Base-by-base conservation (phyloP, 2,113 vertebrate species). In the Antennarius striatus region DNA sequence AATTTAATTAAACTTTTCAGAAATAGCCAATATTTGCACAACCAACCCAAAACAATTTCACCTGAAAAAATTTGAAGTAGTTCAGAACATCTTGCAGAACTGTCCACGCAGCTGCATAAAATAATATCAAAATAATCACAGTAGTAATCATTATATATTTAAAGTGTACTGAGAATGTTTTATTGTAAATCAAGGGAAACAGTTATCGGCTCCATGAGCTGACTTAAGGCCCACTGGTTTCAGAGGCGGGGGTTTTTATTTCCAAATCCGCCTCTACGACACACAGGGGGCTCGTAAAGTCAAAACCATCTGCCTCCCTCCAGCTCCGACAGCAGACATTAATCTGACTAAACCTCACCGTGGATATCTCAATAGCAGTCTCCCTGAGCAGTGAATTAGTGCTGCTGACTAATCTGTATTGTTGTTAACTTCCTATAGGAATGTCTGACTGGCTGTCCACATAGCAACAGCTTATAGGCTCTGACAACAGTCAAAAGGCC, bases 361-460 rank as follows among this genome's bases (percentile, higher is more conserved):
- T 22, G 45, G 73, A 87, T 75, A 79, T 84, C 82, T 88, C 77
- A 82, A 79, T 84, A 71, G 61, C 14, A n/a, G 77, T 76, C 73
- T 78, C 75, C 68, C 55, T 67, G 56, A 54, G 71, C 71, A 62
- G 68, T 82, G 83, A 86, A 87, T 86, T 85, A 82, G 62, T 63
- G 63, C 78, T 66, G 72, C 76, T 79, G 85, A 80, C 81, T 79
- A 55, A 42, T 73, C 69, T n/a, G 63, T 60, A 81, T 87, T 89
- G 80, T 89, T 77, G 52, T 60, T 63, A 49, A 77, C 68, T 77
- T 90, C 81, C 81, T 81, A 79, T 66, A 82, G 80, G 78, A 83
- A 83, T 73, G 77, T 54, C 42, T 60, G 63, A 43, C 48, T 56
- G 70, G 50, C 70, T 36, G 54, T 77, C 69, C 32, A 52, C 77